Evolutionary conservation across 2,797 vertebrate genomes (phyloP), one percentile per base, ranked within the genome.

Genomic region (Cuculus canorus): DNA sequence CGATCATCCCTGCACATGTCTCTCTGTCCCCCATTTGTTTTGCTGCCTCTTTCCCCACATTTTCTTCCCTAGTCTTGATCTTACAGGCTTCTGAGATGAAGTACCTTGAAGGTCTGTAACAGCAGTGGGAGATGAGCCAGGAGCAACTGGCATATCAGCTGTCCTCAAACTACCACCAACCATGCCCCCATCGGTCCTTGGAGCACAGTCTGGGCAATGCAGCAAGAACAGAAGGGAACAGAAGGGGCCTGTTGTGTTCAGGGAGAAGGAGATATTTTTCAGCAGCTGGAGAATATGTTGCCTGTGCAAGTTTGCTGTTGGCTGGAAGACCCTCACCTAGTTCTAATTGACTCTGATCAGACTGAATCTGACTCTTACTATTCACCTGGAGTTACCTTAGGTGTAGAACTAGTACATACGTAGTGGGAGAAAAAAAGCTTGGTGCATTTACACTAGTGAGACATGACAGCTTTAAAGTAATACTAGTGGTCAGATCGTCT

Each of bases 61-160:
- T 94, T 39, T 19, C 59, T 72, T 93, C 90, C 95, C 73, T 88
- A 65, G 71, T 69, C 61, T 95, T 94, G 88, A 77, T 89, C 72
- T 94, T 97, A 75, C 39, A 95, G 88, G 84, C 78, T 93, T 95
- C 86, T 95, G 72, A 64, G 50, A 90, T 72, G 75, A 92, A 94
- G 70, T 66, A 56, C 71, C 56, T 88, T 93, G 92, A 76, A 89
- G 82, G 54, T 92, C 75, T 81, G 25, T 88, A 75, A 92, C 87
- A 95, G 90, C 81, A 61, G 71, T 65, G 61, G 86, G 78, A 94
- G 84, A 69, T 87, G 75, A 94, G 92, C 93, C 88, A 95, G 76
- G 71, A 92, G 30, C 68, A 78, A 63, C 64, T 93, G 92, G 69
- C 65, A 95, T 85, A 81, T 88, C 93, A 96, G 60, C 83, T 95